Percentiles rank a stretch among this genome's conserved stretches.
These are phyloP conservation scores for Darevskia mixta DNA, from an alignment of 2,797 vertebrate genomes.

Conservation along the genomic window DNA sequence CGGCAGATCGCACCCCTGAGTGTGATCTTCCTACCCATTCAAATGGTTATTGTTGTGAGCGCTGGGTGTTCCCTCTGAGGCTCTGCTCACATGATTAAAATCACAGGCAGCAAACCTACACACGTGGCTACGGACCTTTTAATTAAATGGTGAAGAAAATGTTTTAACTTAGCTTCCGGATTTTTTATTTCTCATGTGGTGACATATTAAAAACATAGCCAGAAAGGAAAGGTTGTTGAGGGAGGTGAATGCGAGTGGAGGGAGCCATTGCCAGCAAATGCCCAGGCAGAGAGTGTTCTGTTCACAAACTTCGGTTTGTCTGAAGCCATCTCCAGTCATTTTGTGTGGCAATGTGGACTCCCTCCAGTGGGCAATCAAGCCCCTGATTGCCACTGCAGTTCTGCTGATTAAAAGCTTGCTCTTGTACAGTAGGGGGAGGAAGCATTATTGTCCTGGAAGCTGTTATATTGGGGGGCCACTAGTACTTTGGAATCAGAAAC, in stretches of 20 bases:
- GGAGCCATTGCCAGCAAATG: neutral
- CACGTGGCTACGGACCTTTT: neutral
- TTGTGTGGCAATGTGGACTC: neutral
- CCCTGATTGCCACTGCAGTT: neutral
- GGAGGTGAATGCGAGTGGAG: neutral
- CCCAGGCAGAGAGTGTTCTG: neutral
- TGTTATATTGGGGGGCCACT: neutral
- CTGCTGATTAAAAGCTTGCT: neutral
- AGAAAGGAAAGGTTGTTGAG: neutral
- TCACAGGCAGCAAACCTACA: neutral
- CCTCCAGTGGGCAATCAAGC: neutral
- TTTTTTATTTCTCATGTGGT: neutral
- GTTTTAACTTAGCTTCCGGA: neutral
- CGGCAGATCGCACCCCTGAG: neutral
- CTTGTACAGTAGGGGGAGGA: neutral
- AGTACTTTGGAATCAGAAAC: neutral
- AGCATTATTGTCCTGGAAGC: accelerated
- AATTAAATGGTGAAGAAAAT: neutral
- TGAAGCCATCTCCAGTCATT: neutral
- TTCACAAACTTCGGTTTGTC: neutral
- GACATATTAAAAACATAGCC: neutral
- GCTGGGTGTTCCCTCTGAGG: neutral
- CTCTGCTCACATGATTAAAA: neutral
- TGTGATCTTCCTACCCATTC: neutral
- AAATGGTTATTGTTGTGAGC: neutral